Conservation (phyloP, 2,113 vertebrate genomes). For the Dascyllus trimaculatus region DNA sequence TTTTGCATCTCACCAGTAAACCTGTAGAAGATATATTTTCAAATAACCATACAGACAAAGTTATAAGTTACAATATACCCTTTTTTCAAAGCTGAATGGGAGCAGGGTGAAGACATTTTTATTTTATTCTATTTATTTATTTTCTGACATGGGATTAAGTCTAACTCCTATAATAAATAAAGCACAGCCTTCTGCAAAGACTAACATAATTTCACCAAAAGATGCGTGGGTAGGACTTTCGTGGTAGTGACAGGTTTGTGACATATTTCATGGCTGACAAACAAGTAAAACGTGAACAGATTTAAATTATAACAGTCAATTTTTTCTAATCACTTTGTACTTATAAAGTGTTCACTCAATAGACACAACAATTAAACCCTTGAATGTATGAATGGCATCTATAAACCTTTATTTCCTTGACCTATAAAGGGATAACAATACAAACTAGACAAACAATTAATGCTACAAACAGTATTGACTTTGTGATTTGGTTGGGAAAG, state of each 20-base stretch:
- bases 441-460: not conserved
- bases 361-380: not conserved
- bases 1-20: conserved; percentile 8
- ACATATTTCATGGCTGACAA: too few relatives aligned
- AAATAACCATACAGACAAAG: conserved; percentile 1
- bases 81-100: not conserved
- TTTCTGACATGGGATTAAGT: too few relatives aligned
- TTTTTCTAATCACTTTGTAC: too few relatives aligned
- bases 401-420: not conserved
- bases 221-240: too few relatives aligned
- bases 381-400: not conserved
- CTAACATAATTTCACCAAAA: too few relatives aligned
- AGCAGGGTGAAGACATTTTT: too few relatives aligned
- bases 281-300: too few relatives aligned
- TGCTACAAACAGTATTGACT: not conserved
- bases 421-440: not conserved
- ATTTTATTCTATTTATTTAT: too few relatives aligned
- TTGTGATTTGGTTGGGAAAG: not conserved
- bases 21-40: not conserved
- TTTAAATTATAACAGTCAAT: too few relatives aligned
- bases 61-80: not conserved
- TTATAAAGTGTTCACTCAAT: not conserved
- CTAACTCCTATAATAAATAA: too few relatives aligned
- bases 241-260: too few relatives aligned
- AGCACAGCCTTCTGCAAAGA: too few relatives aligned